Conservation (phyloP, 2,113 vertebrate genomes). For the Columba janthina region DNA sequence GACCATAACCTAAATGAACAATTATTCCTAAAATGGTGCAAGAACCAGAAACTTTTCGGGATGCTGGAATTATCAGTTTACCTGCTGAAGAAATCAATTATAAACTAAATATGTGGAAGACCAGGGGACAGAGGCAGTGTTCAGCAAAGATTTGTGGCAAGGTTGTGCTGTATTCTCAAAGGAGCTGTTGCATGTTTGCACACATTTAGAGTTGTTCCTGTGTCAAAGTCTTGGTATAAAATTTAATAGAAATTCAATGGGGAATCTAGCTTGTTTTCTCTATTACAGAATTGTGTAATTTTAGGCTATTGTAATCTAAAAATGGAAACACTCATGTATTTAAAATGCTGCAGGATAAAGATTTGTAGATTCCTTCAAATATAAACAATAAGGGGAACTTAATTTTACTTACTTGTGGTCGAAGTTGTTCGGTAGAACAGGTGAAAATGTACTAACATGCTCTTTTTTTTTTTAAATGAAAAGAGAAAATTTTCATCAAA, state of each 20-base stretch:
- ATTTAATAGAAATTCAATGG: not conserved
- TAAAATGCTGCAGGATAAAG: not conserved
- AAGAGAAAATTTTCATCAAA: not conserved
- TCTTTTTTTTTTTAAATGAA: not conserved
- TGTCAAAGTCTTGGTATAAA: not conserved
- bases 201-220: not conserved
- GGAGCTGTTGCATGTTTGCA: not conserved
- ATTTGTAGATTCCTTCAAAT: not conserved
- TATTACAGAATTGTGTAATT: not conserved
- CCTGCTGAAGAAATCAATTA: not conserved
- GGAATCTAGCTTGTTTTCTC: not conserved
- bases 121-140: fast-evolving
- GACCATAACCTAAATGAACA: not conserved
- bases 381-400: not conserved
- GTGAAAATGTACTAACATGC: not conserved
- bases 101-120: not conserved
- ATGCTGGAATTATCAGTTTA: not conserved
- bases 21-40: not conserved
- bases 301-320: not conserved
- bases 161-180: not conserved
- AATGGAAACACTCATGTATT: not conserved
- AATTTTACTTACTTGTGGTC: not conserved
- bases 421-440: not conserved
- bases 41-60: not conserved
- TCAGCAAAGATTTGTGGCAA: not conserved